phyloP scores from a whole-genome alignment of 2,888 invertebrate genomes.

The Melieria crassipennis region DNA sequence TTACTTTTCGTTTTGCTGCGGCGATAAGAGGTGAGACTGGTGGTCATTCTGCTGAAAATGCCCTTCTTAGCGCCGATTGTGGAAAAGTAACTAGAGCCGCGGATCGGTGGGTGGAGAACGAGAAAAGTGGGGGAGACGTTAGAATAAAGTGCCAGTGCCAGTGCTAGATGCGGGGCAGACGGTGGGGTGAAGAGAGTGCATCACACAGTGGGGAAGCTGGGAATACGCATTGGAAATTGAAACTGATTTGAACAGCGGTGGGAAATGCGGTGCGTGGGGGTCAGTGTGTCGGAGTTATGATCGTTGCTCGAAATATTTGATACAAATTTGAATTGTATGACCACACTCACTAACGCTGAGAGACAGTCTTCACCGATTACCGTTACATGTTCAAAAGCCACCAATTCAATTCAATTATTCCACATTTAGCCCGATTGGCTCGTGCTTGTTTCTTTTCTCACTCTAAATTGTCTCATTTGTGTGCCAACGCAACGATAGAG shows the following conservation, averaged over 20 bases:
- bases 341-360: too few species aligned
- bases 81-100: slow-evolving; percentile 60
- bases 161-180: too few species aligned
- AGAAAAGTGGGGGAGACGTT: slow-evolving; percentile 6
- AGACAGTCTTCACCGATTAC: too few species aligned
- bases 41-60: slow-evolving; percentile 63
- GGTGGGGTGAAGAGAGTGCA: slow-evolving; percentile 7
- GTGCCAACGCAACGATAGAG: not conserved
- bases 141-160: not conserved
- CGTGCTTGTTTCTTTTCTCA: slow-evolving; percentile 1
- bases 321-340: too few species aligned
- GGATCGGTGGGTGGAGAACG: not conserved
- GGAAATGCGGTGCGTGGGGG: too few species aligned
- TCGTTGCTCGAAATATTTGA: too few species aligned
- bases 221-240: too few species aligned
- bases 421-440: too few species aligned
- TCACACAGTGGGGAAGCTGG: not conserved
- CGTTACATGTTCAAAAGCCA: not conserved
- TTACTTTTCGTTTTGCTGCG: slow-evolving; percentile 63
- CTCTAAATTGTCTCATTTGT: too few species aligned
- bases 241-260: too few species aligned
- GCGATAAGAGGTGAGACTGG: slow-evolving; percentile 63
- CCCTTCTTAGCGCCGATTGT: slow-evolving; percentile 65
- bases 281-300: too few species aligned
- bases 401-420: too few species aligned